Base-by-base conservation (phyloP, 2,888 invertebrate species). In the Drosophila nr. fundita region DNA sequence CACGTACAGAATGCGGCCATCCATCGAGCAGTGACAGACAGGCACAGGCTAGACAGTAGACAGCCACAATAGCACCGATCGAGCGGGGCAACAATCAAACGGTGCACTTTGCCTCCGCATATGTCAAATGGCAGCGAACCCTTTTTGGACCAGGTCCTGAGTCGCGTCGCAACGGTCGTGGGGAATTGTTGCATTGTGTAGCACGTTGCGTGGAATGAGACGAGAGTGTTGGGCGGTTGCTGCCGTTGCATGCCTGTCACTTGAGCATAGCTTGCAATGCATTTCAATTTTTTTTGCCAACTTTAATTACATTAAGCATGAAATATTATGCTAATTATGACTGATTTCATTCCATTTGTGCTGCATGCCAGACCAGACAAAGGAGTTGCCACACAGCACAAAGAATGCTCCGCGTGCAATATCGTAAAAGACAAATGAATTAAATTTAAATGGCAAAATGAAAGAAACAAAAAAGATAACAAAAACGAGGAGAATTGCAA, bases 291-390 rank as follows among this genome's bases (percentile, higher is more conserved):
- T 55, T 73, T 75, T 86, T 80, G 78, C 80, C 87, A 86, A 88
- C 83, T 89, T 86, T 83, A 88, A 88, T 88, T 82, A 82, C 90
- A 88, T 90, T 88, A 88, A 86, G 87, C 89, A 88, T 88, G 87
- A 88, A 88, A 88, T 90, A 86, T 88, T 86, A 88, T 88, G 87
- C 90, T 88, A 88, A 88, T 88, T 88, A 90, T 79, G 80, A 78
- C 87, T 88, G 82, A 90, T 87, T 80, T 79, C 82, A 88, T 88
- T 86, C 65, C 83, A 78, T 74, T 80, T 78, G 70, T 76, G 70
- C 18, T 55, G 64, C 74, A 58, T 54, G 53, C 72, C 62, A 57
- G 32, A 45, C 63, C 71, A 48, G 60, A 66, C 79, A 72, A 72
- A 70, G 69, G 60, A 18, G 27, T 53, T 24, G 36, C 24, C 36